A percentile compares a stretch with the other conserved stretches of the same genome.
These are phyloP conservation scores for Cephonodes hylas DNA, from an alignment of 2,888 invertebrate genomes.

Conservation along the genomic window DNA sequence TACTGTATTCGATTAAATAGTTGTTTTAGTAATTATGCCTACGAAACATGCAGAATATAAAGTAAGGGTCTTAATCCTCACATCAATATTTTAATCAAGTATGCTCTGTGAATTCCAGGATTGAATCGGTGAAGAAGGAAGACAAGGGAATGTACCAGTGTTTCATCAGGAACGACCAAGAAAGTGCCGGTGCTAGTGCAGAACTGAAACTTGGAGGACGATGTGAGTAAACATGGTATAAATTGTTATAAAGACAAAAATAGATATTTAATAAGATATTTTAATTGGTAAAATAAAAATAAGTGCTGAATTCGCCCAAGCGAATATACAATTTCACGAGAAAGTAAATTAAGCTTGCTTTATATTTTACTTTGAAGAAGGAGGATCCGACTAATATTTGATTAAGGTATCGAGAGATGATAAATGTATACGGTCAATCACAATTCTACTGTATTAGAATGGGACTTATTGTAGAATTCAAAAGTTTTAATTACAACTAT, in stretches of 20 bases:
- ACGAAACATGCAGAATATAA: not conserved
- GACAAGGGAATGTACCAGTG: slow-evolving; percentile 99
- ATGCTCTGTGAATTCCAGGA: slow-evolving; percentile 68
- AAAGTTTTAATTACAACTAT: not conserved
- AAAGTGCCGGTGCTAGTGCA: slow-evolving; percentile 95
- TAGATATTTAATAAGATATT: not conserved
- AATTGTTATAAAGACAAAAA: not conserved
- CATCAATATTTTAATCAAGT: not conserved
- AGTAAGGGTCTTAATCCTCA: not conserved
- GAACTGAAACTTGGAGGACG: slow-evolving; percentile 96
- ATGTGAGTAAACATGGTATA: slow-evolving; percentile 76
- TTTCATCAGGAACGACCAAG: slow-evolving; percentile 95
- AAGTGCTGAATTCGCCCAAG: no score
- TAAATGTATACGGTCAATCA: not conserved
- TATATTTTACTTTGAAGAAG: no score
- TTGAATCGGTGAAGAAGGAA: slow-evolving; percentile 94
- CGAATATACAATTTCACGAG: no score
- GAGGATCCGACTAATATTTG: no score
- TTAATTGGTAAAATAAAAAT: no score
- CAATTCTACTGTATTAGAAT: not conserved
- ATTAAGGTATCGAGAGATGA: not conserved
- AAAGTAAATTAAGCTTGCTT: no score
- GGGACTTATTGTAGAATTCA: not conserved
- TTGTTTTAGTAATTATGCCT: no score
- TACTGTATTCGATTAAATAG: no score